Evolutionary conservation across 1,140 invertebrate species (phyloP).

Genomic region (Laodelphax striatellus): DNA sequence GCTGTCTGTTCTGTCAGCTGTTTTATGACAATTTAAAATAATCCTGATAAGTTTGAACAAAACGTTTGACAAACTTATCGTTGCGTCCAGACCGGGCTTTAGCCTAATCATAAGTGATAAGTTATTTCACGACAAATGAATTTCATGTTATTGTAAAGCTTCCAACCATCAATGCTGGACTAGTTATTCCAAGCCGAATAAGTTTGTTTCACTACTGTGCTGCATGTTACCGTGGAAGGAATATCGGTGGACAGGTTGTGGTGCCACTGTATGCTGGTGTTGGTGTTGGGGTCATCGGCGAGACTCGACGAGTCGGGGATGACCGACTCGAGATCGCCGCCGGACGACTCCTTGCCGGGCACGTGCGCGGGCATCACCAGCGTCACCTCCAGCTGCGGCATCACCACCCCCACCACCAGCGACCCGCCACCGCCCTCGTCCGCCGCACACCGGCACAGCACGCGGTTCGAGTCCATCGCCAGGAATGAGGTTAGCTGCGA

Average conservation of each 20-base stretch:
- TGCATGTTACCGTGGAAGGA: not conserved
- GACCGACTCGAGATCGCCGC: constrained; percentile 65
- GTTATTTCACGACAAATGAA: no score
- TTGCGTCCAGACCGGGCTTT: no score
- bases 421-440: constrained; percentile 42
- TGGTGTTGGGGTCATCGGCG: constrained; percentile 46
- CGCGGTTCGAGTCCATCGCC: constrained; percentile 55
- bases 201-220: no score
- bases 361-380: constrained; percentile 72
- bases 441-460: constrained; percentile 20
- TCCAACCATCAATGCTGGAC: no score
- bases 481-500: constrained; percentile 56
- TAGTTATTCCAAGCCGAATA: no score
- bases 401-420: constrained; percentile 57
- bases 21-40: no score
- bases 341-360: constrained; percentile 68
- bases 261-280: constrained; percentile 23
- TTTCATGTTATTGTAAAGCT: no score
- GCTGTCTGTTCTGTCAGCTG: no score
- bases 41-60: no score
- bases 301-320: constrained; percentile 70
- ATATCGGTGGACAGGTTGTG: constrained; percentile 18
- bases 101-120: no score
- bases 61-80: no score
- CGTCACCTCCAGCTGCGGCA: constrained; percentile 77